Conservation (phyloP, 2,888 invertebrate genomes). For the Tribolium freemani region DNA sequence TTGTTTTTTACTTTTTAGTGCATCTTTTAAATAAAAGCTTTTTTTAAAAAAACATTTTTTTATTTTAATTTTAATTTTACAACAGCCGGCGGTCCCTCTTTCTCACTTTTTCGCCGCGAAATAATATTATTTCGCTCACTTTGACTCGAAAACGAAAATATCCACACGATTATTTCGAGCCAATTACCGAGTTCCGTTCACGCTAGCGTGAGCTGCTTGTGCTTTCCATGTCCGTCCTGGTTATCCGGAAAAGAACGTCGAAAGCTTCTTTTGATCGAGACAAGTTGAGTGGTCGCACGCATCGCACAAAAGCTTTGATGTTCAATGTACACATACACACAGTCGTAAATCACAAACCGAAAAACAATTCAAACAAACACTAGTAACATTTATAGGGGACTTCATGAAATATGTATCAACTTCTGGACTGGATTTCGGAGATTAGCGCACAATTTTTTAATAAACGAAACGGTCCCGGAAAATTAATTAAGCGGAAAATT, state of each 20-base stretch:
- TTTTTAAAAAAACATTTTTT: no score
- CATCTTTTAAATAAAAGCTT: no score
- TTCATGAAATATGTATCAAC: slow-evolving; percentile 23
- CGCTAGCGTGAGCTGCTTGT: neutral
- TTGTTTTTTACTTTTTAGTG: no score
- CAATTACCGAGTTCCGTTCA: neutral
- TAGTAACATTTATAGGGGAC: slow-evolving; percentile 1
- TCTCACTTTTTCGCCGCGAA: no score
- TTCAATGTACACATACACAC: neutral
- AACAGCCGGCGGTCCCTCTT: no score
- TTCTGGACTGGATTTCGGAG: slow-evolving; percentile 10
- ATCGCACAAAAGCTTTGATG: neutral
- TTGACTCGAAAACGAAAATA: no score
- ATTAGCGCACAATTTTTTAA: neutral
- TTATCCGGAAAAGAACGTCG: neutral
- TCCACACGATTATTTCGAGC: neutral
- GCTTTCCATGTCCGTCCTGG: neutral
- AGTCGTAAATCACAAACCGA: slow-evolving; percentile 22
- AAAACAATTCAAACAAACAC: slow-evolving; percentile 29
- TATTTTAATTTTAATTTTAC: no score
- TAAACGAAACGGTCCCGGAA: neutral
- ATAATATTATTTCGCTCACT: no score
- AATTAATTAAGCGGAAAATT: no score
- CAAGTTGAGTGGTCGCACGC: neutral
- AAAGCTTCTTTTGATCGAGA: neutral